Conservation (phyloP, 2,888 invertebrate genomes). For the Lycia hirtaria region DNA sequence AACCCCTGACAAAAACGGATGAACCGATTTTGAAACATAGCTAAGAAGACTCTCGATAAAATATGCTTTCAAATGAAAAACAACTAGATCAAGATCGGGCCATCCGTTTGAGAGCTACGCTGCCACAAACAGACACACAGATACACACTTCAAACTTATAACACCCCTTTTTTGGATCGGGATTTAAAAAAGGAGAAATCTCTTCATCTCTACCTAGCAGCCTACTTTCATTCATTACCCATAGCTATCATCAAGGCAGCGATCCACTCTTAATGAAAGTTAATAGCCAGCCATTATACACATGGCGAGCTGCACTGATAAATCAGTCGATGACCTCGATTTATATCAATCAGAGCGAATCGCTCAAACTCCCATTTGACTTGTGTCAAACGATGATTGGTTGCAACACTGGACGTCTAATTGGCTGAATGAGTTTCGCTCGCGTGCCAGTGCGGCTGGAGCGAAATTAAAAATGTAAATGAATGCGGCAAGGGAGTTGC, state of each 20-base stretch:
- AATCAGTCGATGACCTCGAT: constrained; percentile 80
- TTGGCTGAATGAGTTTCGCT: constrained; percentile 80
- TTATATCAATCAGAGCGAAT: constrained; percentile 78
- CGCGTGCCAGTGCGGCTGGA: constrained; percentile 63
- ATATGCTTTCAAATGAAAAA: no score
- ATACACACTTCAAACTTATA: no score
- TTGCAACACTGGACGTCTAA: constrained; percentile 78
- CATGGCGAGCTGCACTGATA: constrained; percentile 61
- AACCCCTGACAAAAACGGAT: no score
- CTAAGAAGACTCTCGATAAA: no score
- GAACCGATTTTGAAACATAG: no score
- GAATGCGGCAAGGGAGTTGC: constrained; percentile 37
- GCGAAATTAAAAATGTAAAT: constrained; percentile 47
- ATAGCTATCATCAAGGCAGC: constrained; percentile 13
- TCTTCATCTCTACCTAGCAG: background rate
- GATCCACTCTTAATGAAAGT: constrained; percentile 54
- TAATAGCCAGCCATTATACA: constrained; percentile 60
- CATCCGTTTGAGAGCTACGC: no score
- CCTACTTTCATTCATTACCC: constrained; percentile 15
- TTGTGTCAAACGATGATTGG: constrained; percentile 83
- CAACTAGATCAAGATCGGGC: no score
- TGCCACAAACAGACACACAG: no score
- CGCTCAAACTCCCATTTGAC: constrained; percentile 79
- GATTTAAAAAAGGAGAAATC: no score
- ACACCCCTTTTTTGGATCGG: no score